phyloP scores from a whole-genome alignment of 1,140 invertebrate genomes.

The Octopus sinensis region DNA sequence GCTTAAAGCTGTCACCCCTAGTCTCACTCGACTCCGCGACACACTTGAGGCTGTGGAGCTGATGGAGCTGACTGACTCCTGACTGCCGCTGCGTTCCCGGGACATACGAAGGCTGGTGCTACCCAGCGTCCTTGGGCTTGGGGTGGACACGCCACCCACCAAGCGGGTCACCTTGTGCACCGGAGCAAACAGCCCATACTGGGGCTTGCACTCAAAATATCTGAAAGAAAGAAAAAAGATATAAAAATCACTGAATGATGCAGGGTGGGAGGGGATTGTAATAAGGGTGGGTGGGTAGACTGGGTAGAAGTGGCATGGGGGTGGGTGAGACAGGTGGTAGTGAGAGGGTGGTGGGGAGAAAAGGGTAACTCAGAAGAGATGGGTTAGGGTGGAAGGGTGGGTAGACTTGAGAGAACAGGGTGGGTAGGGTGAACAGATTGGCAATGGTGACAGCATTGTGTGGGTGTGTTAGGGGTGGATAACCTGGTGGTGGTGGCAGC shows the following conservation, averaged over 20 bases:
- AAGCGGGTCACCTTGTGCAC: constrained; percentile 60
- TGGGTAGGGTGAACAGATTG: no score
- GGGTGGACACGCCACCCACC: constrained; percentile 31
- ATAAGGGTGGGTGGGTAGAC: no score
- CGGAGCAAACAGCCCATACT: constrained; percentile 90
- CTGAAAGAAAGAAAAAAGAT: constrained; percentile 59
- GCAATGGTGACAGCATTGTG: no score
- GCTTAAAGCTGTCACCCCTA: constrained; percentile 69
- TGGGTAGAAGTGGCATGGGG: no score
- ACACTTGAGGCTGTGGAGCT: constrained; percentile 73
- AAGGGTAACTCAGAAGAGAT: no score
- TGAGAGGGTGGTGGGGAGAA: no score
- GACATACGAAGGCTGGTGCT: constrained; percentile 61
- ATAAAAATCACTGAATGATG: neutral
- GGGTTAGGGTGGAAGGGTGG: no score
- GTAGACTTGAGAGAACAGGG: no score
- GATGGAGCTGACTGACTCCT: constrained; percentile 79
- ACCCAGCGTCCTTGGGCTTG: constrained; percentile 35
- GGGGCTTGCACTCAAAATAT: constrained; percentile 89
- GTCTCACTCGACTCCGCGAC: constrained; percentile 68
- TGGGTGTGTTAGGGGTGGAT: no score
- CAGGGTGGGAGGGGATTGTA: no score
- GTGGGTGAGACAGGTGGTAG: no score
- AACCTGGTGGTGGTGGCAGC: no score
- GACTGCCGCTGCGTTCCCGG: constrained; percentile 61